phyloP scores from a whole-genome alignment of 2,797 vertebrate species.

The Neosalanx taihuensis region DNA sequence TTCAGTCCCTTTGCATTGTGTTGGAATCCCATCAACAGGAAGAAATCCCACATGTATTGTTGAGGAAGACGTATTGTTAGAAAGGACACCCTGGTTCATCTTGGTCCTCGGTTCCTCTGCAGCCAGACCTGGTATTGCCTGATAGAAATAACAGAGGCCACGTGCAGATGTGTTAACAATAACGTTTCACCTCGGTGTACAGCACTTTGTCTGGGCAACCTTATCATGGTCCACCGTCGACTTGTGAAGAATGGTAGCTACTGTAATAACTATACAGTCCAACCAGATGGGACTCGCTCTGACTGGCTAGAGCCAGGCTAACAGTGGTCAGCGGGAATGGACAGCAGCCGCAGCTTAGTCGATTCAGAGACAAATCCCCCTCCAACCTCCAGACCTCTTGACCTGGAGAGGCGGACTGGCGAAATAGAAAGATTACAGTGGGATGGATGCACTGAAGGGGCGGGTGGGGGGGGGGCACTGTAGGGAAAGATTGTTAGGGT shows the following conservation, averaged over 20 bases:
- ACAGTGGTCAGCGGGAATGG: slow-evolving; percentile 59
- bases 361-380: slow-evolving; percentile 68
- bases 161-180: neutral
- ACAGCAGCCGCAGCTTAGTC: slow-evolving; percentile 58
- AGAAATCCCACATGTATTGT: neutral
- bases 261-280: slow-evolving; percentile 21
- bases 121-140: neutral
- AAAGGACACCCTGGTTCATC: neutral
- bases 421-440: slow-evolving; percentile 79
- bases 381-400: slow-evolving; percentile 67
- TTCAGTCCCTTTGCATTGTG: neutral
- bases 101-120: neutral
- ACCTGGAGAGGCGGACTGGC: slow-evolving; percentile 73
- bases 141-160: neutral
- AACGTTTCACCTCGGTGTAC: neutral
- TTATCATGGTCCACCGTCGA: neutral
- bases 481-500: slow-evolving; percentile 40
- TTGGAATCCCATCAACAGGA: neutral
- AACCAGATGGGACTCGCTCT: slow-evolving; percentile 31
- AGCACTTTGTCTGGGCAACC: neutral
- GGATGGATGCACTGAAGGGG: slow-evolving; percentile 65
- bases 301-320: slow-evolving; percentile 27
- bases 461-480: slow-evolving; percentile 49
- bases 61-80: neutral
- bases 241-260: neutral